These are phyloP conservation scores for Drosophila infuscata DNA, from an alignment of 2,888 invertebrate genomes.

Conservation along the genomic window DNA sequence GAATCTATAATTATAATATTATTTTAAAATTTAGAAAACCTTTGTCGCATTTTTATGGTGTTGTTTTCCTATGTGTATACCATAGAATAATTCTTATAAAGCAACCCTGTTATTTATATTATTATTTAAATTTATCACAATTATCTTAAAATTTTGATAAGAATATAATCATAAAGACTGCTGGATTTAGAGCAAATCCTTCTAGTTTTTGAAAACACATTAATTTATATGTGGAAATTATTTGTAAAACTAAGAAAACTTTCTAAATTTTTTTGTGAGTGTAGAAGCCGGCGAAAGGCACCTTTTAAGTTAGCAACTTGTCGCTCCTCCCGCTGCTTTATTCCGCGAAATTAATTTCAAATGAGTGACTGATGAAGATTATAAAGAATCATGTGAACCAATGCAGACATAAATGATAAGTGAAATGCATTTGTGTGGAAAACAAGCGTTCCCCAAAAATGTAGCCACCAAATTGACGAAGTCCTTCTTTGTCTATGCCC, in stretches of 20 bases:
- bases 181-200: not conserved
- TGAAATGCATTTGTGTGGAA: constrained; percentile 60
- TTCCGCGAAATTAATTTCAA: constrained; percentile 77
- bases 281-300: not conserved
- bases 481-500: constrained; percentile 19
- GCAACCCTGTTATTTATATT: too few species aligned
- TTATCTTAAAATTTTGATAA: too few species aligned
- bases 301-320: not conserved
- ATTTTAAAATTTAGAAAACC: too few species aligned
- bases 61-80: too few species aligned
- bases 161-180: too few species aligned
- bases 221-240: too few species aligned
- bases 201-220: not conserved
- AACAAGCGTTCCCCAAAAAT: constrained; percentile 16
- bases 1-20: too few species aligned
- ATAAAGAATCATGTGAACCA: constrained; percentile 34
- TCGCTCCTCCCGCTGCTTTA: constrained; percentile 35
- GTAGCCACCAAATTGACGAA: constrained; percentile 5
- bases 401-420: constrained; percentile 56
- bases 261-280: not conserved
- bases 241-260: not conserved
- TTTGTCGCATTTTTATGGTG: too few species aligned
- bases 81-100: too few species aligned
- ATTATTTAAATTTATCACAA: too few species aligned
- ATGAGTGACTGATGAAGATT: constrained; percentile 65